A percentile compares a stretch with the other conserved stretches of the same genome.
Evolutionary conservation across 2,888 invertebrate species (phyloP).

Genomic region (Drosophila percnosoma): DNA sequence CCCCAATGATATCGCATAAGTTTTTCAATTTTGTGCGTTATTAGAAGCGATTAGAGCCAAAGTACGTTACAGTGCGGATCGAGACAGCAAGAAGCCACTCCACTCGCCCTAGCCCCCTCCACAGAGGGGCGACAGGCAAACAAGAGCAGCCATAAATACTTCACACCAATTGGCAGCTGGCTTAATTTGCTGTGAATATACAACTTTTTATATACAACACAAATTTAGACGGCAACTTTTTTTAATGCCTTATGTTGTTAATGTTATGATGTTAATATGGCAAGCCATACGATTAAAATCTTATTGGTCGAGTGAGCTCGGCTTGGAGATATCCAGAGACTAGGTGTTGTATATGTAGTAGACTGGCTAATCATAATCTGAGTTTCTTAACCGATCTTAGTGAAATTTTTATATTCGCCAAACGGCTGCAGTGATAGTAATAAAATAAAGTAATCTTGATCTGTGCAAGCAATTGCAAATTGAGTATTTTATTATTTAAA

Average conservation of each 20-base stretch:
- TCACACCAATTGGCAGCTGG: constrained; percentile 65
- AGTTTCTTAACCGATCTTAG: neutral
- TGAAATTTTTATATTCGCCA: neutral
- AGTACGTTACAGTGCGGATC: constrained; percentile 24
- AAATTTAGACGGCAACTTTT: constrained; percentile 1
- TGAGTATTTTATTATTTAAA: no score
- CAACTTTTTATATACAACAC: constrained; percentile 15
- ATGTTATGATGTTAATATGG: neutral
- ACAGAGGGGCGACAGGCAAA: neutral
- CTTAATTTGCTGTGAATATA: constrained; percentile 53
- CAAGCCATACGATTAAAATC: neutral
- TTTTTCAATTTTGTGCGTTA: constrained; percentile 84
- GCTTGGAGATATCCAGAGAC: neutral
- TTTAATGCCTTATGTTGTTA: no score
- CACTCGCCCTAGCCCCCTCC: neutral
- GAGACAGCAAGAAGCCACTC: constrained; percentile 18
- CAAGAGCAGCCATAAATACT: constrained; percentile 62
- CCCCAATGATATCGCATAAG: constrained; percentile 82
- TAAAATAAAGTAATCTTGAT: neutral
- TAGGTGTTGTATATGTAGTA: neutral
- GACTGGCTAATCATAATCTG: neutral
- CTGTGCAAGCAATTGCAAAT: no score
- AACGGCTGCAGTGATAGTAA: neutral
- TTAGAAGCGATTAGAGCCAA: constrained; percentile 83
- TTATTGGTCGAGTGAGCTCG: neutral